These are phyloP conservation scores for Zosterops japonicus DNA, from an alignment of 2,113 vertebrate species.

Conservation along the genomic window DNA sequence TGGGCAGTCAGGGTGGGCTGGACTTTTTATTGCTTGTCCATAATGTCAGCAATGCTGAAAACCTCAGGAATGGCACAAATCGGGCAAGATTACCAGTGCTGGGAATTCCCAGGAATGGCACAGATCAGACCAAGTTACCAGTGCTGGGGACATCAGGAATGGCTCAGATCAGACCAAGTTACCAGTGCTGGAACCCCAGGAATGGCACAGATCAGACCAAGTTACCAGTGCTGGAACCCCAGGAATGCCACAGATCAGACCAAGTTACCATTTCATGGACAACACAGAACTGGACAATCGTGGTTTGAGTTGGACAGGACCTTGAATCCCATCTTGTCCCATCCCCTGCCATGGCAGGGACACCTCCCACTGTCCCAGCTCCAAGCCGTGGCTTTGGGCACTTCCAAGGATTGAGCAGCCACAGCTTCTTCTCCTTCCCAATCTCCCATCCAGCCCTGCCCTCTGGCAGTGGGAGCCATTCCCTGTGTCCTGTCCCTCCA, in stretches of 20 bases:
- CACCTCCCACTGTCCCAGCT: not conserved
- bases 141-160: no score
- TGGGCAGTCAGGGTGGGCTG: not conserved
- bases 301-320: no score
- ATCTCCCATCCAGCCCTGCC: rapidly evolving
- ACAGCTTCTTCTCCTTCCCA: not conserved
- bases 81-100: not conserved
- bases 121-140: not conserved
- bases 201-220: no score
- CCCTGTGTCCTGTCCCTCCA: not conserved
- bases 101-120: no score
- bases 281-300: rapidly evolving
- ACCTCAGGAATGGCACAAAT: no score
- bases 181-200: no score
- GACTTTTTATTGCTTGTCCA: not conserved
- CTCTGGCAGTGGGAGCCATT: not conserved
- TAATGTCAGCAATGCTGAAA: rapidly evolving
- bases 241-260: no score
- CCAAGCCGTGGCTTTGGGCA: not conserved
- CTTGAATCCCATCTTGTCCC: not conserved
- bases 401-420: not conserved
- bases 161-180: no score
- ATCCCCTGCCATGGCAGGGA: not conserved
- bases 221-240: no score
- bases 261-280: rapidly evolving